Conservation (phyloP, 2,113 vertebrate species). For the Hemichromis elongatus region DNA sequence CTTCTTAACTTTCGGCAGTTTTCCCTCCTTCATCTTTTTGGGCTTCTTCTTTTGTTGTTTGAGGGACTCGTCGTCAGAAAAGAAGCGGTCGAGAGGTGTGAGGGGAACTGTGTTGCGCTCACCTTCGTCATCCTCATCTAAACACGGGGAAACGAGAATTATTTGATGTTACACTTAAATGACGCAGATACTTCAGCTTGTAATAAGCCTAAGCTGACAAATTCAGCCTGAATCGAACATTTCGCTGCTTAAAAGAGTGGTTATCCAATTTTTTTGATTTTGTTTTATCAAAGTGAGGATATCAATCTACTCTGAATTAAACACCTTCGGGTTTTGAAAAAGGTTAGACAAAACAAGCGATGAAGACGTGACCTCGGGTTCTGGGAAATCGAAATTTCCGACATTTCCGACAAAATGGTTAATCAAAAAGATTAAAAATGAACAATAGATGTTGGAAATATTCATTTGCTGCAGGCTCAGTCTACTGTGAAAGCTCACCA, state of each 20-base stretch:
- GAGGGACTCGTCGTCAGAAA: constrained; percentile 74
- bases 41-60: constrained; percentile 80
- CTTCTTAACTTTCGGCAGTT: constrained; percentile 80
- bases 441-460: background rate
- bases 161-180: background rate
- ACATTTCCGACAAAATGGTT: background rate
- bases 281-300: background rate
- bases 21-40: constrained; percentile 83
- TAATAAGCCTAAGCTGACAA: background rate
- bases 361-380: background rate
- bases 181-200: background rate
- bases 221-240: background rate
- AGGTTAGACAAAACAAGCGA: background rate
- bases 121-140: constrained; percentile 82
- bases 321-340: background rate
- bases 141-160: constrained; percentile 2
- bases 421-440: background rate
- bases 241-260: background rate
- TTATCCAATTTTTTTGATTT: background rate
- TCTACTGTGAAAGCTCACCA: background rate
- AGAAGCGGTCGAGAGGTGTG: constrained; percentile 80
- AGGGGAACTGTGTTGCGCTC: constrained; percentile 63
- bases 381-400: background rate
- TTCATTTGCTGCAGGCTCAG: background rate
- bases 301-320: background rate